Conservation (phyloP, 2,797 vertebrate genomes). For the Limosa lapponica region DNA sequence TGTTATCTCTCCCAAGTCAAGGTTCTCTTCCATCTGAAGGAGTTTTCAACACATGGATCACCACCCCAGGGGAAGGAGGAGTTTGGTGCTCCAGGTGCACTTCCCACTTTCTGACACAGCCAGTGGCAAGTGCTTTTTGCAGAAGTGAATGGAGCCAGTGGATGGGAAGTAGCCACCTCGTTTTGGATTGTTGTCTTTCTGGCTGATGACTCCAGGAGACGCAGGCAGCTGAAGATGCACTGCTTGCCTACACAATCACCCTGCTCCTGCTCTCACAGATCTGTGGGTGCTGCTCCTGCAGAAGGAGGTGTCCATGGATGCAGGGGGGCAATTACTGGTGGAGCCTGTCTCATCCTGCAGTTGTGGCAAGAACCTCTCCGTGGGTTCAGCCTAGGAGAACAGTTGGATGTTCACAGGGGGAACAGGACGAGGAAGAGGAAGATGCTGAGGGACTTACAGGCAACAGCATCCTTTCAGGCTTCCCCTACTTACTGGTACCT, state of each 20-base stretch:
- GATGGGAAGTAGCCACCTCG: not conserved
- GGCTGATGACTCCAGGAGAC: not conserved
- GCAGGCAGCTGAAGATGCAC: rapidly evolving
- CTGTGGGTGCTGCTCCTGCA: not conserved
- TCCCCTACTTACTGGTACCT: not conserved
- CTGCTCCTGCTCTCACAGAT: not conserved
- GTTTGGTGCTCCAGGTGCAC: not conserved
- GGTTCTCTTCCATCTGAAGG: not conserved
- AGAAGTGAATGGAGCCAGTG: not conserved
- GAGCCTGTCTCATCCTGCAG: not conserved
- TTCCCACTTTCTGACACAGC: not conserved
- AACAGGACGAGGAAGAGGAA: not conserved
- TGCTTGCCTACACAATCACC: not conserved
- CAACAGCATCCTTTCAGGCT: not conserved
- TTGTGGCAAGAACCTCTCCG: not conserved
- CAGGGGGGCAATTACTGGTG: not conserved
- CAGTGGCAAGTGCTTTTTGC: not conserved
- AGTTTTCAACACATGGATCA: not conserved
- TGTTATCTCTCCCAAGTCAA: not conserved
- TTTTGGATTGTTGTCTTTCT: not conserved
- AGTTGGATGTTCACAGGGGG: not conserved
- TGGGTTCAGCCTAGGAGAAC: not conserved
- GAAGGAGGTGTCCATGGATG: not conserved
- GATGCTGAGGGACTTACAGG: not conserved
- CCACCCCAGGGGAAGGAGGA: not conserved